Percentiles rank a stretch among this genome's conserved stretches.
Conservation (phyloP, 2,888 invertebrate species). For the Leptopterna dolabrata region DNA sequence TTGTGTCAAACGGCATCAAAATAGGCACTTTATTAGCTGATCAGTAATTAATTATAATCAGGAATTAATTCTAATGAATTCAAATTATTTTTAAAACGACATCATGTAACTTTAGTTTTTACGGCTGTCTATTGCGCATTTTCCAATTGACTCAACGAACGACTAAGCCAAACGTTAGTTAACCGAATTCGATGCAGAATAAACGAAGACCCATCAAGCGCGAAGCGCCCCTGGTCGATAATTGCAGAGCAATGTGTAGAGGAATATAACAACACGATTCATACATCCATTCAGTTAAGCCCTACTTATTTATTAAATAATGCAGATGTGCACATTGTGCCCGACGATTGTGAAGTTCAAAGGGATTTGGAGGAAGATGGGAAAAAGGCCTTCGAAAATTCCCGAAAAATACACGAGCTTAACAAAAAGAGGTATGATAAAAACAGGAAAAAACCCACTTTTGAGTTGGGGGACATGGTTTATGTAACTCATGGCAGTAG, state of each 20-base stretch:
- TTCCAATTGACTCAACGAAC: background rate
- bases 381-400: conserved; percentile 51
- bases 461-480: conserved; percentile 33
- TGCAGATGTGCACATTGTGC: too few species aligned
- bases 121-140: conserved; percentile 61
- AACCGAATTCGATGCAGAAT: conserved; percentile 61
- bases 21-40: conserved; percentile 13
- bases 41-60: background rate
- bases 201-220: conserved; percentile 56
- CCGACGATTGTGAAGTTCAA: background rate
- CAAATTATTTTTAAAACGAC: too few species aligned
- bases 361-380: conserved; percentile 54
- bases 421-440: conserved; percentile 49
- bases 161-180: too few species aligned
- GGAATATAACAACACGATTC: conserved; percentile 60
- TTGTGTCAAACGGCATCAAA: too few species aligned
- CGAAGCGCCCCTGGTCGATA: conserved; percentile 56
- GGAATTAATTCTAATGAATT: background rate
- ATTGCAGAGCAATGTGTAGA: conserved; percentile 59
- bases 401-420: conserved; percentile 45
- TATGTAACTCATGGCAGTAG: too few species aligned
- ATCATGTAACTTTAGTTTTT: too few species aligned
- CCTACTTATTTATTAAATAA: conserved; percentile 53
- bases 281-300: conserved; percentile 59
- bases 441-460: background rate